phyloP scores from a whole-genome alignment of 2,113 vertebrate genomes.

The Acanthisitta chloris region DNA sequence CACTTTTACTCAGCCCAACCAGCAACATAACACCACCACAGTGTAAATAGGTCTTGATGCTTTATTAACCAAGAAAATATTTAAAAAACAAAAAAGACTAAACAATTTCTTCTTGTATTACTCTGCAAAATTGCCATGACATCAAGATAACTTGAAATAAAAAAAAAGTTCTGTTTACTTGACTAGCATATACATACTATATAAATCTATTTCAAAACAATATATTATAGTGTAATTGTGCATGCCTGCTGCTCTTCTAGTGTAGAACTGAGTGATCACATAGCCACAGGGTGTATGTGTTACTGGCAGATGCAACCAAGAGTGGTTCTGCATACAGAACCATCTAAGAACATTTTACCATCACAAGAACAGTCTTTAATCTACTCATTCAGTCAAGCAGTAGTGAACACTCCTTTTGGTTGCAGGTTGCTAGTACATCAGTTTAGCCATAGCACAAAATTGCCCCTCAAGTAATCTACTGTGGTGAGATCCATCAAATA shows the following conservation, averaged over 20 bases:
- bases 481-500: neutral
- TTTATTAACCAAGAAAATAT: neutral
- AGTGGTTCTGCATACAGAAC: neutral
- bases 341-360: neutral
- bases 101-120: neutral
- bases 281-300: neutral
- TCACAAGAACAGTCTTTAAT: neutral
- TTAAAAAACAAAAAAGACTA: neutral
- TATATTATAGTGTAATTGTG: neutral
- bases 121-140: neutral
- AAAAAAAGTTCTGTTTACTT: neutral
- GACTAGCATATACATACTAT: neutral
- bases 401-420: neutral
- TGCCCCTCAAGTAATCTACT: neutral
- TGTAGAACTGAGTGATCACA: neutral
- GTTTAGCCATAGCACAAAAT: neutral
- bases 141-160: neutral
- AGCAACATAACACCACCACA: neutral
- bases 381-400: neutral
- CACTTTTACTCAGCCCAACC: neutral
- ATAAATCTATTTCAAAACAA: neutral
- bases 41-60: neutral
- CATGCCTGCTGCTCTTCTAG: neutral
- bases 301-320: neutral
- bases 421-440: neutral